phyloP scores from a whole-genome alignment of 2,888 invertebrate species.

The Odontomyia ornata region DNA sequence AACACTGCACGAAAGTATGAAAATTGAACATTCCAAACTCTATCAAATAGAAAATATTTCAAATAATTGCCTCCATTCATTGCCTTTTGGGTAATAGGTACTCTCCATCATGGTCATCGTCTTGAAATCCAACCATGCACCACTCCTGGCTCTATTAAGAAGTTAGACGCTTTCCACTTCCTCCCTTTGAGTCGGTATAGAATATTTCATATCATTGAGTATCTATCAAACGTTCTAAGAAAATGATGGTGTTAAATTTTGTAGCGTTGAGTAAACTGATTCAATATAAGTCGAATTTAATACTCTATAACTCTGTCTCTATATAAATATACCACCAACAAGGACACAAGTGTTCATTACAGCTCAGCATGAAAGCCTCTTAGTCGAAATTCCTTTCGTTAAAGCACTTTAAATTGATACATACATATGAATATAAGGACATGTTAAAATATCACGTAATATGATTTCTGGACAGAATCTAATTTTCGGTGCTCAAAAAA shows the following conservation, averaged over 20 bases:
- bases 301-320: background rate
- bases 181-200: background rate
- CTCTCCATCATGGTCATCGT: slow-evolving; percentile 20
- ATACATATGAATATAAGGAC: too few species aligned
- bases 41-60: slow-evolving; percentile 41
- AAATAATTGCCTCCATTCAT: slow-evolving; percentile 42
- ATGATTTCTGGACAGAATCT: too few species aligned
- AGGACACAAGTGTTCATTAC: too few species aligned
- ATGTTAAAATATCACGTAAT: too few species aligned
- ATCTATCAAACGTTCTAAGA: slow-evolving; percentile 29
- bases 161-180: slow-evolving; percentile 17
- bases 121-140: background rate
- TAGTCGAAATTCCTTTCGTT: background rate
- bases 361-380: background rate
- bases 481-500: too few species aligned
- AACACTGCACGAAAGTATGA: slow-evolving; percentile 20
- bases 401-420: slow-evolving; percentile 7
- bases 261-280: background rate
- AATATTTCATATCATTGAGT: background rate
- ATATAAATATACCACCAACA: too few species aligned
- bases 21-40: slow-evolving; percentile 41
- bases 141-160: slow-evolving; percentile 26
- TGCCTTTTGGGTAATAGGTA: background rate
- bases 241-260: slow-evolving; percentile 29
- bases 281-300: background rate